Base-by-base conservation (phyloP, 2,113 vertebrate species). In the Larimichthys polyactis region DNA sequence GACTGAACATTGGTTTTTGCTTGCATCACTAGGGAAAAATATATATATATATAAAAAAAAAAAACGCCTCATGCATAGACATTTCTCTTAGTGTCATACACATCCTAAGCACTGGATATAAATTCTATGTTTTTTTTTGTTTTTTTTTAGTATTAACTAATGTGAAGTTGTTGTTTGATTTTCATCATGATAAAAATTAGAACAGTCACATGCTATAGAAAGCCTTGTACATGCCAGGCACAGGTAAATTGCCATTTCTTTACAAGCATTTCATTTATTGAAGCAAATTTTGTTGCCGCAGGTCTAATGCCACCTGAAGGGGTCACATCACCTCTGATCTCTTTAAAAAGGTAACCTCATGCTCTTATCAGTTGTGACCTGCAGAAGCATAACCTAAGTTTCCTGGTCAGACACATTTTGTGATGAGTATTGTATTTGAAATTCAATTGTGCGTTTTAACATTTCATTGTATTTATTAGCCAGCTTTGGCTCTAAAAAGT, bases 391-490 rank as follows among this genome's bases (percentile, higher is more conserved):
- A 75, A 89, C 67, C 69, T 55, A 93, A 0, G 83, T 94, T 94
- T 95, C 93, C 91, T 94, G 93, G 94, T 93, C 94, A 91, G 91
- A 91, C 92, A 93, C 74, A 67, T 88, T 94, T 94, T 90, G 94
- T 95, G 95, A 94, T 94, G 87, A 93, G 89, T 92, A 92, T 96
- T 94, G 89, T 96, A 96, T 97, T 95, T 95, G 93, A 96, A 96
- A 95, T 94, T 95, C 93, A 96, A 95, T 96, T 95, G 94, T 97
- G 95, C 92, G 91, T 96, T 95, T 95, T 95, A 94, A 94, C 95
- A 94, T 96, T 95, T 95, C 95, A 94, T 96, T 97, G 95, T 98
- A 99, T 99, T 98, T 98, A 98, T 99, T 99, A 98, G 98, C 97
- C 97, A 88, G 89, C 87, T 88, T 91, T 95, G 97, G 97, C 97